Evolutionary conservation across 2,888 invertebrate genomes (phyloP).

Genomic region (Drosophila monieri): DNA sequence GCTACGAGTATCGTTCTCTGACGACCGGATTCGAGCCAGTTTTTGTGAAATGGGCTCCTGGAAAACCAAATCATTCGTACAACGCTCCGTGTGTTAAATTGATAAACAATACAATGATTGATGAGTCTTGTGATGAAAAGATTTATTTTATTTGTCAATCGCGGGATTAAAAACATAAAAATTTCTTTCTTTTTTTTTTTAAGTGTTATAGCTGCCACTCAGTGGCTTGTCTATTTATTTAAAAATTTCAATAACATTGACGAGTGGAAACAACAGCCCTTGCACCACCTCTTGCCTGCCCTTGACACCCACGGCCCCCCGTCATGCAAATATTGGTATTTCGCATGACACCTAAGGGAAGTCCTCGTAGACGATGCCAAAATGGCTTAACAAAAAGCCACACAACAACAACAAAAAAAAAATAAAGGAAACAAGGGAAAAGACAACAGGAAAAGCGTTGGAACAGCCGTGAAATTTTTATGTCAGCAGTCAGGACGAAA

Average conservation of each 20-base stretch:
- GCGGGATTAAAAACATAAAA: background rate
- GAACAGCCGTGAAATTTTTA: conserved; percentile 45
- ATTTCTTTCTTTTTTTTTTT: background rate
- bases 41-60: background rate
- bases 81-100: background rate
- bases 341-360: conserved; percentile 47
- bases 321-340: conserved; percentile 47
- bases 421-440: conserved; percentile 16
- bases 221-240: conserved; percentile 32
- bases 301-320: background rate
- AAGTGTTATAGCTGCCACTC: conserved; percentile 11
- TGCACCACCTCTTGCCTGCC: conserved; percentile 1
- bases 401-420: background rate
- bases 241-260: conserved; percentile 45
- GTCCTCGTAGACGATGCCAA: conserved; percentile 38
- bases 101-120: background rate
- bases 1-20: background rate
- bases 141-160: background rate
- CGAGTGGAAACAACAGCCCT: conserved; percentile 26
- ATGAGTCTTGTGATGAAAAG: background rate
- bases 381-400: conserved; percentile 23
- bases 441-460: conserved; percentile 35
- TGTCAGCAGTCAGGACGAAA: conserved; percentile 13
- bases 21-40: background rate
- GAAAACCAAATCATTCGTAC: background rate